Percentiles rank a stretch among this genome's conserved stretches.
Conservation (phyloP, 2,113 vertebrate species). For the Romanogobio albipinnatus region DNA sequence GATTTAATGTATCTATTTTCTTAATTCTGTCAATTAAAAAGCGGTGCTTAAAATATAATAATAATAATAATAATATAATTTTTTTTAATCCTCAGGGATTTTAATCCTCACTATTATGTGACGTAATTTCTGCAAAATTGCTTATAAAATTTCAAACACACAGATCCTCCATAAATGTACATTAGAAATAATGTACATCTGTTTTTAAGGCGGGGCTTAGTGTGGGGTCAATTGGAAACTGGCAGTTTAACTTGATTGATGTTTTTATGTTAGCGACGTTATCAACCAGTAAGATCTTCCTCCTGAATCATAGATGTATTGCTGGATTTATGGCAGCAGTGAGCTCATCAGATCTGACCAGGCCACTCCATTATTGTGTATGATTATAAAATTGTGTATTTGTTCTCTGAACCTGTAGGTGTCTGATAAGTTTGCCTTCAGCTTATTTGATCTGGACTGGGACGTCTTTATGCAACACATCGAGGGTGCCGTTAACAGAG, state of each 20-base stretch:
- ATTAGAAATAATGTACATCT: neutral
- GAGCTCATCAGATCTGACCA: neutral
- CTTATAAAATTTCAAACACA: neutral
- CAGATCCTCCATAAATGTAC: neutral
- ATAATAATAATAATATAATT: too few relatives aligned
- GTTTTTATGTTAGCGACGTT: neutral
- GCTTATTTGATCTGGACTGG: slow-evolving; percentile 97
- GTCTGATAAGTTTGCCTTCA: slow-evolving; percentile 91
- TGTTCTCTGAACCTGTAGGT: slow-evolving; percentile 74
- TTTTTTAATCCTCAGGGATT: too few relatives aligned
- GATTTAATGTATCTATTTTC: too few relatives aligned
- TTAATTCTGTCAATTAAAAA: too few relatives aligned
- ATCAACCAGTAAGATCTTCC: neutral
- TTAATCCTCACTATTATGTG: too few relatives aligned
- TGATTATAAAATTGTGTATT: neutral
- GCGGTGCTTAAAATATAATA: too few relatives aligned
- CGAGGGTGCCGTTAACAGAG: slow-evolving; percentile 88
- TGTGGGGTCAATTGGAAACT: neutral
- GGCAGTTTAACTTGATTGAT: neutral
- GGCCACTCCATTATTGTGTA: neutral
- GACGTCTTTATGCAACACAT: slow-evolving; percentile 93
- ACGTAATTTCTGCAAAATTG: neutral
- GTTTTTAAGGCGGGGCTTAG: neutral
- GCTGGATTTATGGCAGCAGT: slow-evolving; percentile 1
- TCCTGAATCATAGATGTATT: neutral